phyloP scores from a whole-genome alignment of 2,113 vertebrate species.

The Labeo rohita region DNA sequence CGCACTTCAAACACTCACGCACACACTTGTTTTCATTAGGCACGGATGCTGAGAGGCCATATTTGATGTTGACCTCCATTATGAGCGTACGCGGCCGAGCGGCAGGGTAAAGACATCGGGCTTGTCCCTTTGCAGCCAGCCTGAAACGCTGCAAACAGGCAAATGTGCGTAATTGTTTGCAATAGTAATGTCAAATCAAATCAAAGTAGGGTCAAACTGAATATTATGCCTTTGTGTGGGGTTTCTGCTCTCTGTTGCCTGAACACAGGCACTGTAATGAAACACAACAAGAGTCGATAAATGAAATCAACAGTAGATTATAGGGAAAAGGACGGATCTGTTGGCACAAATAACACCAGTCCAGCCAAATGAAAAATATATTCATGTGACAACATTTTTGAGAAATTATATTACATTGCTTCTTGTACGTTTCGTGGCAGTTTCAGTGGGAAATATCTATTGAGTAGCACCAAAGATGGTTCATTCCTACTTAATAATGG shows the following conservation, averaged over 20 bases:
- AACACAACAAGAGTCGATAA: conserved; percentile 8
- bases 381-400: neutral
- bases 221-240: neutral
- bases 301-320: neutral
- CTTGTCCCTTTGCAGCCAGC: conserved; percentile 34
- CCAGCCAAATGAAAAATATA: neutral
- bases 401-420: too few species aligned
- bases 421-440: too few species aligned
- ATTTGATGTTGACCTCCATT: conserved; percentile 59
- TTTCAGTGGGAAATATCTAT: neutral
- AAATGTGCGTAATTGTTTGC: conserved; percentile 61
- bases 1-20: conserved; percentile 44
- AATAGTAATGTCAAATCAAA: conserved; percentile 56
- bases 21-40: conserved; percentile 34
- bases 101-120: conserved; percentile 39
- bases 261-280: neutral
- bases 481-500: too few species aligned
- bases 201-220: conserved; percentile 62
- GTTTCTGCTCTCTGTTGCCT: neutral
- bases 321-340: neutral
- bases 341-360: neutral
- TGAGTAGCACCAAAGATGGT: neutral
- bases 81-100: conserved; percentile 22
- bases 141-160: conserved; percentile 58
- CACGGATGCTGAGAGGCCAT: conserved; percentile 5